Evolutionary conservation across 2,797 vertebrate species (phyloP), one percentile per base, ranked within the genome.

Genomic region (Micrastur ruficollis): DNA sequence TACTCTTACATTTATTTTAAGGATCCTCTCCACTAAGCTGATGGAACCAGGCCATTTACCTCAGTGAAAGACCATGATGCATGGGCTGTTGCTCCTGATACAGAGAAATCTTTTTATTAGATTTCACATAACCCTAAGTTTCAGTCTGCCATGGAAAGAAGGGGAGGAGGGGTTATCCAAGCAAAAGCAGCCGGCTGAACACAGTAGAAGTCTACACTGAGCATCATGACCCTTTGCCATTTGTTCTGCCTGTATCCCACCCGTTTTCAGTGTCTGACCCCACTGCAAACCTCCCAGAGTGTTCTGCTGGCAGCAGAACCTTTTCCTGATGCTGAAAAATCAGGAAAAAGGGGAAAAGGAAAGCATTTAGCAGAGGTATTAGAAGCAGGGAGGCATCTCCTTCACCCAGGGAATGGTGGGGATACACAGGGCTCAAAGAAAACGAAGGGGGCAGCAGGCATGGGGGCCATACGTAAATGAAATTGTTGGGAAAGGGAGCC

Each of bases 211-310:
- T 10, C 55, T 53, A 46, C 14, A 8, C 31, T 47, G 53, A 86
- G 12, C 12, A 80, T 81, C n/a, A 14, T n/a, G 38, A 27, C 26
- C 7, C 61, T 68, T 58, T 62, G 38, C 9, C 17, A 21, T 36
- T 70, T 65, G 8, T 56, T 81, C 53, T 92, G 29, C 56, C 66
- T 72, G 42, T 42, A 62, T 75, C 42, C 31, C 17, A n/a, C 36
- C 11, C 2, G 2, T 93, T 74, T 56, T 52, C 46, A 44, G 49
- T 9, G 13, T 55, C 56, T 67, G n/a, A 63, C 4, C 2, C 15
- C 2, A 2, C 42, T 19, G 6, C 42, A 81, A 36, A 40, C 19
- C 55, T 42, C 53, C 58, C 0, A 0, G 19, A 18, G 25, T 20
- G 27, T 65, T 63, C 31, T 83, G 25, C 63, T 88, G 31, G 32